These are phyloP conservation scores for Cassiopea xamachana DNA, from an alignment of 30 jellyfish, hydroid and myxozoan species.

Conservation along the genomic window DNA sequence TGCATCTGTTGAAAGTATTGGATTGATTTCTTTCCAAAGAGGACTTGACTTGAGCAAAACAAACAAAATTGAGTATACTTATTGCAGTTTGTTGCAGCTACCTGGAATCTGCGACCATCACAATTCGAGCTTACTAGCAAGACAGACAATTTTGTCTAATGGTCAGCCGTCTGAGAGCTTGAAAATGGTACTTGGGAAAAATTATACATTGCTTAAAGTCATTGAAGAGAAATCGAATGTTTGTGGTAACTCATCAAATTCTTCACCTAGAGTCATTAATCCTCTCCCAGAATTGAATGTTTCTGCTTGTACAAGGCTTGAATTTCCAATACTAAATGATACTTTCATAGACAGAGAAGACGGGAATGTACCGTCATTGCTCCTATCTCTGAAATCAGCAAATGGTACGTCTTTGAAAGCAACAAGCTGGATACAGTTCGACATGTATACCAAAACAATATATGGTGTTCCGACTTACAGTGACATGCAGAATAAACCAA, in stretches of 20 bases:
- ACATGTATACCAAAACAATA: slow-evolving; percentile 29
- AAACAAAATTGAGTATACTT: slow-evolving; percentile 24
- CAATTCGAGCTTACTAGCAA: neutral
- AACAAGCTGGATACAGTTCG: slow-evolving; percentile 87
- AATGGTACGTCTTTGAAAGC: slow-evolving; percentile 24
- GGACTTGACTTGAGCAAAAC: slow-evolving; percentile 25
- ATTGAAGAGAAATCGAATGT: slow-evolving; percentile 19
- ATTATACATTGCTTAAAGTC: slow-evolving; percentile 7
- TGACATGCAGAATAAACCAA: slow-evolving; percentile 44
- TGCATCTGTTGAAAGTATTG: neutral
- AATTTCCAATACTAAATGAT: slow-evolving; percentile 58
- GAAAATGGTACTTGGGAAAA: slow-evolving; percentile 9
- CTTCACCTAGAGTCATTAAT: slow-evolving; percentile 11
- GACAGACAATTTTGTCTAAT: neutral
- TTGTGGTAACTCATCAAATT: slow-evolving; percentile 35
- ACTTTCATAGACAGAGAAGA: slow-evolving; percentile 74
- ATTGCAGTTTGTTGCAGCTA: slow-evolving; percentile 43
- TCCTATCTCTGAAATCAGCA: slow-evolving; percentile 15
- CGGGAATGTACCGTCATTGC: slow-evolving; percentile 63
- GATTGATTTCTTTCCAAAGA: slow-evolving; percentile 27
- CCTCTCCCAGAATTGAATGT: slow-evolving; percentile 14
- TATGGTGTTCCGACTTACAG: slow-evolving; percentile 78
- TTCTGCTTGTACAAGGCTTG: slow-evolving; percentile 47
- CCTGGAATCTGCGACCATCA: slow-evolving; percentile 14
- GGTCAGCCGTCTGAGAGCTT: slow-evolving; percentile 29